Conservation (phyloP, 2,113 vertebrate genomes). For the Nothobranchius kuhntae region DNA sequence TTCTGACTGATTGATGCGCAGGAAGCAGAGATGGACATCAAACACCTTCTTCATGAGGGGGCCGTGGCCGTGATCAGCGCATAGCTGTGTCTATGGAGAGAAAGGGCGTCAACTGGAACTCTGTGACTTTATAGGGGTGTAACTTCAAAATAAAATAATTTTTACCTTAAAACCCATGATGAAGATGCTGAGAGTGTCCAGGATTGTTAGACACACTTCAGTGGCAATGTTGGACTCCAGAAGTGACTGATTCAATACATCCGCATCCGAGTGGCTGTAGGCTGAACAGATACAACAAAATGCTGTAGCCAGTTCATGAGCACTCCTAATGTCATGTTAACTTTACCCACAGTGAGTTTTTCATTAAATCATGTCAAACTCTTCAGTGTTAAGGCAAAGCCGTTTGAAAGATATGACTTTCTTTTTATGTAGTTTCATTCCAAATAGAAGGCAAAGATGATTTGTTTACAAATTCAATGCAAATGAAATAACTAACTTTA, state of each 20-base stretch:
- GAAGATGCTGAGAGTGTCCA: slow-evolving; percentile 95
- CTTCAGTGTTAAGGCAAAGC: slow-evolving; percentile 46
- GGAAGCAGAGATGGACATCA: slow-evolving; percentile 94
- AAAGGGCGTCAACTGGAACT: background rate
- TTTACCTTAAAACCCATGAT: slow-evolving; percentile 96
- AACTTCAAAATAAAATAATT: background rate
- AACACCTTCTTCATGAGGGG: slow-evolving; percentile 99
- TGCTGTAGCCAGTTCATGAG: slow-evolving; percentile 39
- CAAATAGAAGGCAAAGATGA: slow-evolving; percentile 28
- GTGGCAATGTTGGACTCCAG: slow-evolving; percentile 96
- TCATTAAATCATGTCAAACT: background rate
- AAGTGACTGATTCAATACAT: slow-evolving; percentile 92
- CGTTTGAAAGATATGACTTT: slow-evolving; percentile 20
- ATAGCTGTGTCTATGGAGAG: slow-evolving; percentile 86
- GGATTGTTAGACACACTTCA: slow-evolving; percentile 94
- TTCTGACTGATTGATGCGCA: slow-evolving; percentile 97
- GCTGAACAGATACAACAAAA: slow-evolving; percentile 76
- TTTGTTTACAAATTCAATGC: background rate
- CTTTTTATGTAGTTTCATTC: slow-evolving; percentile 46
- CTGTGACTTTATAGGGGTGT: background rate
- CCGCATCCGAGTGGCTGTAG: slow-evolving; percentile 94
- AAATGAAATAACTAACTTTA: background rate
- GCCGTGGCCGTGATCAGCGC: slow-evolving; percentile 93
- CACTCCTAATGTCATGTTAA: background rate
- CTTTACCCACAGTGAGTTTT: background rate